Conservation (phyloP, 2,888 invertebrate species). For the Thera britannica region DNA sequence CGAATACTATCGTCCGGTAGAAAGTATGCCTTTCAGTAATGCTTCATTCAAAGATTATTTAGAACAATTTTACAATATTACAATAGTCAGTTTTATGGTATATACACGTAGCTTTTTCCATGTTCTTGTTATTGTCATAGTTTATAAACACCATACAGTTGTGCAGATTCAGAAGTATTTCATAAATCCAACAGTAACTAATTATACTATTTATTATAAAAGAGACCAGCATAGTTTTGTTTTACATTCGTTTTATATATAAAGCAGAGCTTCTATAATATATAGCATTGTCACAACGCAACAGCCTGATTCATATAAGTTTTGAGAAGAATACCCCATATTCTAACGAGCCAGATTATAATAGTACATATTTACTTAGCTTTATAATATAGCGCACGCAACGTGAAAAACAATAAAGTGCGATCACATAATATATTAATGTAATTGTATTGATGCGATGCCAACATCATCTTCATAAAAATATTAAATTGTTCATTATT, state of each 20-base stretch:
- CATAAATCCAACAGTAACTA: neutral
- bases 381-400: too few relatives aligned
- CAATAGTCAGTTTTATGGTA: conserved; percentile 1
- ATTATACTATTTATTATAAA: neutral
- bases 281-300: neutral
- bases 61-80: conserved; percentile 1
- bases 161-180: neutral
- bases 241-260: conserved; percentile 1
- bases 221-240: neutral
- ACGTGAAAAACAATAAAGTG: too few relatives aligned
- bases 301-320: neutral
- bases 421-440: neutral
- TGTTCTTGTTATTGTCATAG: conserved; percentile 16
- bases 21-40: neutral
- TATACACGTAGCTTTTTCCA: conserved; percentile 2
- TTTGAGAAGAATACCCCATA: too few relatives aligned
- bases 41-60: conserved; percentile 1
- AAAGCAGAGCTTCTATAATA: conserved; percentile 22
- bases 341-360: neutral
- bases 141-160: conserved; percentile 5
- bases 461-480: neutral
- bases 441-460: neutral
- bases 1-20: neutral
- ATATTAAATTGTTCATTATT: neutral
- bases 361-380: too few relatives aligned